phyloP scores from a whole-genome alignment of 1,140 invertebrate genomes.

The Brachionus asplanchnoidis region DNA sequence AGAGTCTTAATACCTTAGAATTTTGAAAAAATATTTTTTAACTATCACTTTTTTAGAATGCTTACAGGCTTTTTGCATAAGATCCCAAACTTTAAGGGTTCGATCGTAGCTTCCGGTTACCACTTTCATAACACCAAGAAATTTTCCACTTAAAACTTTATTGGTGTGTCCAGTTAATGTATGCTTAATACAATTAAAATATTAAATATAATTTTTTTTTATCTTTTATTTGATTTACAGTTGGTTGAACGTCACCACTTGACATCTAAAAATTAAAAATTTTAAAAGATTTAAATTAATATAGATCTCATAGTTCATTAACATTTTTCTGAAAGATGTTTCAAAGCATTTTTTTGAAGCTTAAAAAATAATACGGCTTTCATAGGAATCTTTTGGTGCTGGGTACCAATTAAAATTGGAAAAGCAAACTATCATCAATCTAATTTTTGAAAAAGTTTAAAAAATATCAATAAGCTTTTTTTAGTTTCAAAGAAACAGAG shows the following conservation, averaged over 20 bases:
- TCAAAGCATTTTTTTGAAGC: too few relatives aligned
- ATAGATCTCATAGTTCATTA: too few relatives aligned
- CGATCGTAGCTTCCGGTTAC: constrained; percentile 87
- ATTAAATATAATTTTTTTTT: neutral
- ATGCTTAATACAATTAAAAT: constrained; percentile 66
- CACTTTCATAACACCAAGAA: constrained; percentile 49
- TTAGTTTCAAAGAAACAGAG: too few relatives aligned
- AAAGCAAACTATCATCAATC: too few relatives aligned
- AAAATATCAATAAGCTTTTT: too few relatives aligned
- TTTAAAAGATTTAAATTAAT: neutral
- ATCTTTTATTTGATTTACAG: constrained; percentile 32
- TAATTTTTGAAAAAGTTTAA: too few relatives aligned
- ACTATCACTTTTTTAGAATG: constrained; percentile 47
- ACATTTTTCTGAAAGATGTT: too few relatives aligned
- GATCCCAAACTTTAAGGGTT: constrained; percentile 93
- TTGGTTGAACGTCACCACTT: constrained; percentile 15
- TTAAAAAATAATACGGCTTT: too few relatives aligned
- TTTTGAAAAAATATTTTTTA: neutral
- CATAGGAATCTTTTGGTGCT: too few relatives aligned
- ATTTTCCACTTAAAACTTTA: constrained; percentile 65
- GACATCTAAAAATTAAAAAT: constrained; percentile 31
- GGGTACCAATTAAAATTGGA: too few relatives aligned
- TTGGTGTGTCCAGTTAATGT: constrained; percentile 91
- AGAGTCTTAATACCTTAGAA: constrained; percentile 80
- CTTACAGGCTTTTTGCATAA: constrained; percentile 84